Base-by-base conservation (phyloP, 2,797 vertebrate species). In the Lophius americanus region DNA sequence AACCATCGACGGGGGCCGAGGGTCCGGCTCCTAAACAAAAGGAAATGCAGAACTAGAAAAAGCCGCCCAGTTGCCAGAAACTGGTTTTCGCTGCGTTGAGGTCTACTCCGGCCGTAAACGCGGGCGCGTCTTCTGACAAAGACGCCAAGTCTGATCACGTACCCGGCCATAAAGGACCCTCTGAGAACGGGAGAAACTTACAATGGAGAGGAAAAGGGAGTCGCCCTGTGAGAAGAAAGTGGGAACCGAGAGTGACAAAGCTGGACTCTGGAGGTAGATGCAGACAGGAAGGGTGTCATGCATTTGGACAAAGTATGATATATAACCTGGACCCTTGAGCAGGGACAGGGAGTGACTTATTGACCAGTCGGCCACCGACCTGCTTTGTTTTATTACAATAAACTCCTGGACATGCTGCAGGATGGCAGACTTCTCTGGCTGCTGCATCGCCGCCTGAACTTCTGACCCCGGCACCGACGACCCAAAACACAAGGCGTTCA, bases 191-290 rank as follows among this genome's bases (percentile, higher is more conserved):
- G 44, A 48, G 44, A 76, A 68, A 69, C 76, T 44, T 68, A 90
- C 89, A 88, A 89, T 89, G 42, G 85, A 67, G 53, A 88, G 89
- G 85, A 88, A 90, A 71, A 75, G 81, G 86, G 82, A 78, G 89
- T 83, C 62, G 70, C 59, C 83, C 54, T 43, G 6, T n/a, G 51
- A 68, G 73, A 76, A 69, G 61, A 75, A 77, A 2, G 57, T 73
- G 71, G 73, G 70, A 83, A 68, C 74, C 65, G 51, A 74, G 50
- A 75, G 64, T 78, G 77, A 80, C 72, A 78, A 83, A 12, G 75
- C 79, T 70, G 74, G 23, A 70, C 53, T 54, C 75, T 7, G 6
- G 69, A 78, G 65, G 76, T 77, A 48, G 66, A 78, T 65, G 78
- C 69, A 63, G 75, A 75, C 84, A 83, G 87, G 88, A 90, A 90